A percentile compares a stretch with the other conserved stretches of the same genome.
Evolutionary conservation across 92 coral and sea anemone genomes (phyloP).

Genomic region (Epizoanthus ramosus): DNA sequence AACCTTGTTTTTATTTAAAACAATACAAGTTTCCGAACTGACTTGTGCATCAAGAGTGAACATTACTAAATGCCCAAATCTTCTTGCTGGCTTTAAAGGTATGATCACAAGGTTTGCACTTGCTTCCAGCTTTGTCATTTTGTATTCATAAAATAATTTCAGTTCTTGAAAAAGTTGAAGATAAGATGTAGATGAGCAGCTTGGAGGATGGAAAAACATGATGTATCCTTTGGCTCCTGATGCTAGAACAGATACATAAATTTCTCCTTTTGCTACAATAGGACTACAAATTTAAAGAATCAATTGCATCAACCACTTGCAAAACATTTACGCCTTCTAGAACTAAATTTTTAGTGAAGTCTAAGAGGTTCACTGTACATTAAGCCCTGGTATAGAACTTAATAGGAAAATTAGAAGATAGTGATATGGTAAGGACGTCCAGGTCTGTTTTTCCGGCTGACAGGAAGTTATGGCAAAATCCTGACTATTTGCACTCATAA

Average conservation of each 20-base stretch:
- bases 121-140: too few relatives aligned
- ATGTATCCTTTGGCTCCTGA: neutral
- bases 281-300: neutral
- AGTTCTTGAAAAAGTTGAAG: too few relatives aligned
- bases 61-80: slow-evolving; percentile 8
- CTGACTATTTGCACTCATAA: slow-evolving; percentile 17
- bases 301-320: slow-evolving; percentile 9
- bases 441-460: neutral
- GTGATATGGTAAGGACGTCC: neutral
- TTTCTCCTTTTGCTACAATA: slow-evolving; percentile 5
- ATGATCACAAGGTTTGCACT: slow-evolving; percentile 44
- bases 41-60: neutral
- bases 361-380: slow-evolving; percentile 19
- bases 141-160: too few relatives aligned
- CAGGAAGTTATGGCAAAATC: slow-evolving; percentile 17
- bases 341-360: slow-evolving; percentile 18
- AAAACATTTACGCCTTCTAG: slow-evolving; percentile 29
- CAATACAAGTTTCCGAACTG: slow-evolving; percentile 24
- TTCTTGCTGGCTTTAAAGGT: slow-evolving; percentile 43
- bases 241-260: neutral
- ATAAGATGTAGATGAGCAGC: too few relatives aligned
- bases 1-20: slow-evolving; percentile 41
- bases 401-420: slow-evolving; percentile 24
- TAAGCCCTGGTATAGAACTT: slow-evolving; percentile 10
- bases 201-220: too few relatives aligned